phyloP scores from a whole-genome alignment of 2,797 vertebrate species.

The Uromys caudimaculatus region DNA sequence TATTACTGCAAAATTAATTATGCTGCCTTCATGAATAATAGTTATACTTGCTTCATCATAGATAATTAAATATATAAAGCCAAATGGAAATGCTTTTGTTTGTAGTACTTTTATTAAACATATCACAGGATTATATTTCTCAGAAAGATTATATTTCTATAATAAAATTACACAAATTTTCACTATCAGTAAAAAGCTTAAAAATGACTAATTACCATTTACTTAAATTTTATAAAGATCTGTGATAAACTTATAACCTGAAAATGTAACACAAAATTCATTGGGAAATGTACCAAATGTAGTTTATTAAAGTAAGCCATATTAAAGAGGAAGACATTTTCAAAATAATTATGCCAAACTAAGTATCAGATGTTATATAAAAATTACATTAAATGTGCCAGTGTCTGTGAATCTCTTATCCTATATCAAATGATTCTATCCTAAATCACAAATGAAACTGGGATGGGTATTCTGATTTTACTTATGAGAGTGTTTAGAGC shows the following conservation, averaged over 20 bases:
- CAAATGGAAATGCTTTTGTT: slow-evolving; percentile 14
- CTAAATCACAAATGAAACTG: background rate
- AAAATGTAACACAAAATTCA: background rate
- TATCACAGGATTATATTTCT: background rate
- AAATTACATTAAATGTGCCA: background rate
- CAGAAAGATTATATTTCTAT: background rate
- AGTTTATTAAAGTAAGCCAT: background rate
- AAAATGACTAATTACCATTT: background rate
- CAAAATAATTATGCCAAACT: background rate
- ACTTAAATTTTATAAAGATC: slow-evolving; percentile 10
- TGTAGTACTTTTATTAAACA: background rate
- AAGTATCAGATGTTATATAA: background rate
- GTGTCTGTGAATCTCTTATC: background rate
- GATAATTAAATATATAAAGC: slow-evolving; percentile 61
- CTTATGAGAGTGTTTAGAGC: background rate
- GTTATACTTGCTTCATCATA: slow-evolving; percentile 27
- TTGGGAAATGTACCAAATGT: background rate
- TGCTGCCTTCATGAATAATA: slow-evolving; percentile 59
- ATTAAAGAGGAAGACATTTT: background rate
- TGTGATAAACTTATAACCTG: background rate
- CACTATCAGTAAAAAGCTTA: background rate
- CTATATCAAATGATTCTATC: background rate
- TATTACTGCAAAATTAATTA: slow-evolving; percentile 71
- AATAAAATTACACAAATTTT: background rate
- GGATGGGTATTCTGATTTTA: background rate